Percentiles rank a stretch among this genome's conserved stretches.
Conservation (phyloP, 2,888 invertebrate species). For the Amphipyra berbera region DNA sequence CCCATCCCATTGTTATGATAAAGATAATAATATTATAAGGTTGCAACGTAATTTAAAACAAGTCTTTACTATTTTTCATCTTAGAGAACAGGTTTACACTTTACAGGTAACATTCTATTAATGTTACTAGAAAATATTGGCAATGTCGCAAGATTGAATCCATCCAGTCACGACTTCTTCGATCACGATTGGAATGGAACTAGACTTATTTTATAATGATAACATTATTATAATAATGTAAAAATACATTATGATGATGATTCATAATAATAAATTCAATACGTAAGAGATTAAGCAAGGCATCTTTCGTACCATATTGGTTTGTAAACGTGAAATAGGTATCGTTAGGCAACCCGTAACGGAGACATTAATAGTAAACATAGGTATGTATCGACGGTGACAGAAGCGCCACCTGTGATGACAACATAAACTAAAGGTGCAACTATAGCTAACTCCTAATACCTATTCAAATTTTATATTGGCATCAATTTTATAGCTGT, state of each 20-base stretch:
- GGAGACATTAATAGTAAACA: constrained; percentile 21
- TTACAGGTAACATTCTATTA: not conserved
- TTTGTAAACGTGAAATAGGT: not conserved
- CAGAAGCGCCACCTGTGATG: constrained; percentile 35
- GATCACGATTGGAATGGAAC: constrained; percentile 13
- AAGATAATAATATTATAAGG: not conserved
- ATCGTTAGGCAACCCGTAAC: constrained; percentile 10
- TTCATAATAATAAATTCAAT: no score
- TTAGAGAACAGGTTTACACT: constrained; percentile 18
- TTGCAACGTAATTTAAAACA: not conserved
- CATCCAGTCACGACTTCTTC: constrained; percentile 17
- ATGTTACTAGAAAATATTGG: constrained; percentile 4
- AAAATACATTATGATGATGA: no score
- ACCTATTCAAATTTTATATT: no score
- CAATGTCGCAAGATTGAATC: constrained; percentile 2
- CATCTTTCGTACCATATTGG: no score
- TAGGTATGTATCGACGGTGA: not conserved
- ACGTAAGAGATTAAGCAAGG: no score
- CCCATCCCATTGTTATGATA: constrained; percentile 14
- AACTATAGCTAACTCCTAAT: no score
- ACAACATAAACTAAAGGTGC: not conserved
- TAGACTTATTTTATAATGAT: constrained; percentile 14
- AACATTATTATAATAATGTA: not conserved
- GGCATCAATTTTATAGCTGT: not conserved
- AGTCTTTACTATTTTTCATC: not conserved